Percentiles rank a stretch among this genome's conserved stretches.
These are phyloP conservation scores for Drosophila affinis DNA, from an alignment of 2,888 invertebrate genomes.

Conservation along the genomic window DNA sequence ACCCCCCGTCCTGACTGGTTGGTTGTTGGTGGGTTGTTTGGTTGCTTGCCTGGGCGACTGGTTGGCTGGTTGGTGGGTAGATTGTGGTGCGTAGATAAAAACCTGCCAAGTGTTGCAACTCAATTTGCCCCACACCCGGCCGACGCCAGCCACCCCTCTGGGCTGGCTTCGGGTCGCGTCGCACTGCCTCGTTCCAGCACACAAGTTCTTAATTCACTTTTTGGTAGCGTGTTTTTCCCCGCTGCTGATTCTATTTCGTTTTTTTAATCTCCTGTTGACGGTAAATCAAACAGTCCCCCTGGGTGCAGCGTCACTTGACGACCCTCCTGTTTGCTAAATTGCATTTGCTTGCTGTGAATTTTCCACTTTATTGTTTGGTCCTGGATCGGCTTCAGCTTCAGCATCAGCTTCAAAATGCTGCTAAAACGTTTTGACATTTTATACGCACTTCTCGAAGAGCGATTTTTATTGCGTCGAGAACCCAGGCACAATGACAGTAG, in stretches of 20 bases:
- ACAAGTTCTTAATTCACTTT: constrained; percentile 79
- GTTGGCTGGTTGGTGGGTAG: constrained; percentile 49
- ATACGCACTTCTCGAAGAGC: constrained; percentile 61
- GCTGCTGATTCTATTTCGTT: constrained; percentile 33
- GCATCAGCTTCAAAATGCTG: constrained; percentile 54
- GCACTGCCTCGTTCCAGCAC: constrained; percentile 68
- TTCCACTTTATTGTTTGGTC: constrained; percentile 55
- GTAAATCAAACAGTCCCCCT: constrained; percentile 80
- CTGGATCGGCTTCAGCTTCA: constrained; percentile 18
- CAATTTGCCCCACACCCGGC: constrained; percentile 53
- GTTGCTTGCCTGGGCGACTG: constrained; percentile 8
- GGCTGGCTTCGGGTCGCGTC: constrained; percentile 43
- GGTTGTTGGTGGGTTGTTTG: constrained; percentile 1
- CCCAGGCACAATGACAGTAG: constrained; percentile 4
- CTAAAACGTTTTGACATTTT: constrained; percentile 80
- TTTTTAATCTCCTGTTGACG: constrained; percentile 80
- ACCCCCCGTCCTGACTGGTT: constrained; percentile 24
- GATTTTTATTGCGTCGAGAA: constrained; percentile 65
- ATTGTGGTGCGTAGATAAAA: constrained; percentile 79
- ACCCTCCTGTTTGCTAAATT: constrained; percentile 62
- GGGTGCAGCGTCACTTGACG: constrained; percentile 73
- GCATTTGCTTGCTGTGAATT: constrained; percentile 64
- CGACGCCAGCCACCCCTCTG: constrained; percentile 26
- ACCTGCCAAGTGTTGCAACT: constrained; percentile 80
- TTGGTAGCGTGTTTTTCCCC: constrained; percentile 53